These are phyloP conservation scores for Epizoanthus scotinus DNA, from an alignment of 92 coral and sea anemone species.

Conservation along the genomic window DNA sequence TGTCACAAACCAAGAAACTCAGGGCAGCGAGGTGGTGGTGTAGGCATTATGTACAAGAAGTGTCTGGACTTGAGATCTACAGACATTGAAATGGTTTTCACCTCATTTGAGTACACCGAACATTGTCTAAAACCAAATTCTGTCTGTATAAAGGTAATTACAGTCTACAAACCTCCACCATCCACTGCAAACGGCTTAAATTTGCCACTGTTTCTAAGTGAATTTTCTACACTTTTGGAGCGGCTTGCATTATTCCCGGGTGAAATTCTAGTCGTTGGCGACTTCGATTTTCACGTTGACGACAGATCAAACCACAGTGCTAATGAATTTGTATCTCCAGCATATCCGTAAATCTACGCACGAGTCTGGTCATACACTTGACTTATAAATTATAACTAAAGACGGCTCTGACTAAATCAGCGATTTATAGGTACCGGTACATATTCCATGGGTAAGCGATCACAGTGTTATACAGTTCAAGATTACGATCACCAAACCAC, in stretches of 20 bases:
- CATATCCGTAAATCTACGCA: slow-evolving; percentile 43
- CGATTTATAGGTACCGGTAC: slow-evolving; percentile 1
- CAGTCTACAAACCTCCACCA: slow-evolving; percentile 47
- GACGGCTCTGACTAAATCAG: neutral
- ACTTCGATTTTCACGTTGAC: slow-evolving; percentile 43
- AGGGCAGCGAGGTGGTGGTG: slow-evolving; percentile 52
- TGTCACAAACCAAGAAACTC: no score
- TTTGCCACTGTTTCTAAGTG: slow-evolving; percentile 17
- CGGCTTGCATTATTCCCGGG: no score
- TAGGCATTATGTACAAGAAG: slow-evolving; percentile 22
- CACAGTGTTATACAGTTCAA: neutral
- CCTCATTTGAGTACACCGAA: slow-evolving; percentile 38
- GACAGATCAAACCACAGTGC: neutral
- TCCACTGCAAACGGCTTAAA: slow-evolving; percentile 29
- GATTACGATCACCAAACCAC: no score
- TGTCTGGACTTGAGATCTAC: slow-evolving; percentile 28
- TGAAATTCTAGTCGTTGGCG: slow-evolving; percentile 35
- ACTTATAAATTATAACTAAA: slow-evolving; percentile 24
- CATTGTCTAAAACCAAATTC: slow-evolving; percentile 22
- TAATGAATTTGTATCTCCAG: slow-evolving; percentile 14
- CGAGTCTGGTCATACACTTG: slow-evolving; percentile 35
- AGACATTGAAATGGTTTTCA: neutral
- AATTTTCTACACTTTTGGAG: slow-evolving; percentile 39
- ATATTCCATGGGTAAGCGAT: slow-evolving; percentile 1
- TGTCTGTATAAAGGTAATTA: slow-evolving; percentile 14